phyloP scores from a whole-genome alignment of 2,888 invertebrate genomes.

The Cataglyphis cursor region DNA sequence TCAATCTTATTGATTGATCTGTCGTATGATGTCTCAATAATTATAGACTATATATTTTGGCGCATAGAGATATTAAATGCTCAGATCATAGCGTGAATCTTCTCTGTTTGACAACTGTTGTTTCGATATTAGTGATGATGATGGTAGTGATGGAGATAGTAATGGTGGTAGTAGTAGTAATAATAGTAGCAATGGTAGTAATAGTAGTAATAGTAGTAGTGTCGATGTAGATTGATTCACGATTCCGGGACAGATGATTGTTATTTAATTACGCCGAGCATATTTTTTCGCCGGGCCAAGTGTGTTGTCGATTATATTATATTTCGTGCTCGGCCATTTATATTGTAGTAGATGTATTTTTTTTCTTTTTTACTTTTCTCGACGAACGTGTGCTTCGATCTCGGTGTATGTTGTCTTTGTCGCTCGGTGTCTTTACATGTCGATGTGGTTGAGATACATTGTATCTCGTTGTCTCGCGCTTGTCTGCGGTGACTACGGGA shows the following conservation, averaged over 20 bases:
- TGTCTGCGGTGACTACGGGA: conserved; percentile 60
- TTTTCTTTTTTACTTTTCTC: conserved; percentile 3
- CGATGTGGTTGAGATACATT: conserved; percentile 49
- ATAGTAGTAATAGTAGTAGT: conserved; percentile 52
- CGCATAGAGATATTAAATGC: conserved; percentile 56
- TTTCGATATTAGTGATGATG: conserved; percentile 46
- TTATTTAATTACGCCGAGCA: conserved; percentile 27
- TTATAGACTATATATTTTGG: conserved; percentile 54
- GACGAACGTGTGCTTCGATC: conserved; percentile 39
- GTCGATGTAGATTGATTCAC: conserved; percentile 60
- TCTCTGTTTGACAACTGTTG: conserved; percentile 44
- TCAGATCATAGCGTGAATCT: conserved; percentile 44
- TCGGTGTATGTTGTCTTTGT: conserved; percentile 50
- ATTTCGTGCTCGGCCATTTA: conserved; percentile 41
- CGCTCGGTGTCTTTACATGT: conserved; percentile 45
- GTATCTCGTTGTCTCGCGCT: conserved; percentile 47
- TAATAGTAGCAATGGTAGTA: conserved; percentile 29
- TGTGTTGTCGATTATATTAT: conserved; percentile 39
- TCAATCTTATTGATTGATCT: conserved; percentile 35
- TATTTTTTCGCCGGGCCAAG: conserved; percentile 27
- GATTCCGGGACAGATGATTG: conserved; percentile 39
- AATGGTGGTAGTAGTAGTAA: conserved; percentile 42
- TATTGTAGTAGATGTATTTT: conserved; percentile 10
- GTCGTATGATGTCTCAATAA: conserved; percentile 37
- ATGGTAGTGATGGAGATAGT: conserved; percentile 25